Percentiles rank a stretch among this genome's conserved stretches.
Conservation (phyloP, 2,113 vertebrate species). For the Grantiella picta region DNA sequence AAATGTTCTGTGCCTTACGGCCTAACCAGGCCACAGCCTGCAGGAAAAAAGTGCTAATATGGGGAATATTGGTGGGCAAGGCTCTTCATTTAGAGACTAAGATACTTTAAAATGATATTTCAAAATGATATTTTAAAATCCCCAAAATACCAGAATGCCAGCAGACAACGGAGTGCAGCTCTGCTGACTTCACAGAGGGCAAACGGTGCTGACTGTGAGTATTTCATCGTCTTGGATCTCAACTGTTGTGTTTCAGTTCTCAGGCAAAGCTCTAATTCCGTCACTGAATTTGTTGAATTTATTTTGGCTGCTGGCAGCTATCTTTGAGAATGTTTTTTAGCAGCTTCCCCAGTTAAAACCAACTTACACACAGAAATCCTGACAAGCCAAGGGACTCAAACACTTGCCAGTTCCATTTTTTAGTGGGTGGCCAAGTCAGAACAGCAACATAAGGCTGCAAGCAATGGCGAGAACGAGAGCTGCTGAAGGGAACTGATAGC, state of each 20-base stretch:
- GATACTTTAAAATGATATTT: background rate
- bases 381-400: conserved; percentile 1
- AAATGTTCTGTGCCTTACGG: background rate
- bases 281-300: background rate
- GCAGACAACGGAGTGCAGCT: background rate
- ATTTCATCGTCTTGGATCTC: background rate
- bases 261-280: background rate
- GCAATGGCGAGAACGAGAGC: background rate
- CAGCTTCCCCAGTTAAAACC: background rate
- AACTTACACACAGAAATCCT: background rate
- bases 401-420: background rate
- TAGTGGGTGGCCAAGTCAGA: background rate
- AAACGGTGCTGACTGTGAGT: background rate
- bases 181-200: background rate
- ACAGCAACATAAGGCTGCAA: background rate
- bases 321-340: background rate
- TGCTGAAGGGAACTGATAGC: background rate
- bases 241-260: background rate
- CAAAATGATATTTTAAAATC: no score
- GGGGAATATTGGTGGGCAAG: background rate
- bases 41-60: background rate
- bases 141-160: background rate
- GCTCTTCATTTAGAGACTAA: background rate
- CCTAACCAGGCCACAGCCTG: background rate
- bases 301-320: background rate